A percentile compares a stretch with the other conserved stretches of the same genome.
These are phyloP conservation scores for Drosophila subsilvestris DNA, from an alignment of 2,888 invertebrate species.

Conservation along the genomic window DNA sequence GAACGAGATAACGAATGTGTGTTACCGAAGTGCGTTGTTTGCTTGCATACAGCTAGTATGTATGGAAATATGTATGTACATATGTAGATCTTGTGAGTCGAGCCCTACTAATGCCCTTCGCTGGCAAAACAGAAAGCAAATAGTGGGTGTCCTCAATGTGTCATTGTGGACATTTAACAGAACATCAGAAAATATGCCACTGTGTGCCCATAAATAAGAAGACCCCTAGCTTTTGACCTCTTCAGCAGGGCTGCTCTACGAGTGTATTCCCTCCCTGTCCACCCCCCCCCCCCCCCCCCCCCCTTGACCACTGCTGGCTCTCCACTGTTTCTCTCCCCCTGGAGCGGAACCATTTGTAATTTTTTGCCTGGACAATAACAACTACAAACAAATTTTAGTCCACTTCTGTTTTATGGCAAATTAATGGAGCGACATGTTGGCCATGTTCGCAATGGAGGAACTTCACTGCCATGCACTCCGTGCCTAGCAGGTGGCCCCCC, in stretches of 20 bases:
- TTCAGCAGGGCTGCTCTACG: background rate
- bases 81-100: background rate
- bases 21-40: background rate
- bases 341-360: slow-evolving; percentile 64
- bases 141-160: slow-evolving; percentile 49
- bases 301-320: background rate
- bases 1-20: background rate
- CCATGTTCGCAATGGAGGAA: slow-evolving; percentile 61
- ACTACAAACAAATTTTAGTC: slow-evolving; percentile 79
- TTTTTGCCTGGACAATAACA: slow-evolving; percentile 58
- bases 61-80: background rate
- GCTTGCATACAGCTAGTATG: background rate
- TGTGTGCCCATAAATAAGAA: slow-evolving; percentile 63
- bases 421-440: slow-evolving; percentile 80
- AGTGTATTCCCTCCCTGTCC: background rate
- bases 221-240: slow-evolving; percentile 29
- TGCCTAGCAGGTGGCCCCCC: slow-evolving; percentile 73
- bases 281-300: background rate
- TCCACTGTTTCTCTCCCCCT: slow-evolving; percentile 5
- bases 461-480: slow-evolving; percentile 45
- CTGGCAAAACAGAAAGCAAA: slow-evolving; percentile 8
- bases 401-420: slow-evolving; percentile 82
- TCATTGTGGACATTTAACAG: slow-evolving; percentile 72
- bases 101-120: slow-evolving; percentile 18
- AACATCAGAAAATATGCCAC: slow-evolving; percentile 67